These are phyloP conservation scores for Girardinichthys multiradiatus DNA, from an alignment of 2,113 vertebrate species.

Conservation along the genomic window DNA sequence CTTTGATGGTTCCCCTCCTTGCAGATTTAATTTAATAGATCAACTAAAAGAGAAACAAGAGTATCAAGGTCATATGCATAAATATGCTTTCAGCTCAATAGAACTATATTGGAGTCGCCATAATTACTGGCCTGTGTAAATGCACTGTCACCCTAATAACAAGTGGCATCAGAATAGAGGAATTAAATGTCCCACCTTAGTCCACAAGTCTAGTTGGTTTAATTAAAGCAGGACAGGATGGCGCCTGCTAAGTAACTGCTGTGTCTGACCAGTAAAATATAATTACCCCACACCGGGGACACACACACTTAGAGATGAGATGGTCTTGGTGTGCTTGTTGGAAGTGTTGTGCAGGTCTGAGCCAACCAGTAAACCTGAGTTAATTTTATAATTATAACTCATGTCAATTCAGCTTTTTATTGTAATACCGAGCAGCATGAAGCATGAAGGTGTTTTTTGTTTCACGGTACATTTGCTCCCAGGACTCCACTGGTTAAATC, in stretches of 20 bases:
- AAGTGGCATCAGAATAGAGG: conserved; percentile 32
- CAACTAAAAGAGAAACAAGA: neutral
- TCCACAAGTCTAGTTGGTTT: conserved; percentile 29
- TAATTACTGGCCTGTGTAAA: conserved; percentile 31
- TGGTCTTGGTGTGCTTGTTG: neutral
- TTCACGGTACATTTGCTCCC: neutral
- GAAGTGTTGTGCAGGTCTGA: neutral
- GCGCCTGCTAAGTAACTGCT: conserved; percentile 24
- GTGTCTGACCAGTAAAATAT: conserved; percentile 25
- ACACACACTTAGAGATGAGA: neutral
- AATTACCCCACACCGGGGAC: conserved; percentile 8
- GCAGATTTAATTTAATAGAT: conserved; percentile 4
- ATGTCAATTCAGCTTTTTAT: neutral
- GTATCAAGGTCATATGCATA: neutral
- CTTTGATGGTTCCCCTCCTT: conserved; percentile 10
- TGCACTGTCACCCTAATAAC: conserved; percentile 26
- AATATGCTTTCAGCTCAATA: conserved; percentile 17
- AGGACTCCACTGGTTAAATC: neutral
- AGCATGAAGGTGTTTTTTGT: neutral
- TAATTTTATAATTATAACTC: too few species aligned
- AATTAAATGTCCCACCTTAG: neutral
- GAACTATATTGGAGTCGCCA: neutral
- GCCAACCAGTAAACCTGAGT: neutral
- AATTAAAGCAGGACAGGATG: conserved; percentile 31
- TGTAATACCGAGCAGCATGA: neutral